Evolutionary conservation across 2,888 invertebrate genomes (phyloP).

Genomic region (Idaea biselata): DNA sequence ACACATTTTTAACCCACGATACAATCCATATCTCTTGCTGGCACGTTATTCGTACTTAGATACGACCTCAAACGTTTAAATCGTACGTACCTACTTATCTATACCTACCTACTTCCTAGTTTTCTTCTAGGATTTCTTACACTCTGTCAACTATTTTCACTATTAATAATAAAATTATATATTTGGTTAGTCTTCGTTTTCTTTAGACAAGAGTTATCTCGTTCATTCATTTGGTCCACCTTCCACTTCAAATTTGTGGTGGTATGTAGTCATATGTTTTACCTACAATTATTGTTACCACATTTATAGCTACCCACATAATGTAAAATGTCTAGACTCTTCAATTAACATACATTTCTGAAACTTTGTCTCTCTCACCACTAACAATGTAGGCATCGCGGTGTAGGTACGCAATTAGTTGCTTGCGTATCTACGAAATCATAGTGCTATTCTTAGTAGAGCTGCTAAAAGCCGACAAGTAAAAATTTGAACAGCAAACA

Average conservation of each 20-base stretch:
- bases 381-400: not conserved
- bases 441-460: not conserved
- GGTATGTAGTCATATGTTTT: not conserved
- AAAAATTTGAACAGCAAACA: not conserved
- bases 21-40: not conserved
- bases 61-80: not conserved
- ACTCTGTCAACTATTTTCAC: not conserved
- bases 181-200: not conserved
- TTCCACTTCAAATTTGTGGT: too few species aligned
- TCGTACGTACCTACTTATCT: too few species aligned
- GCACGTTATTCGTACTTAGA: not conserved
- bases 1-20: constrained; percentile 25
- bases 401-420: not conserved
- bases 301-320: too few species aligned
- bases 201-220: not conserved
- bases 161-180: not conserved
- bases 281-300: not conserved
- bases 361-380: not conserved
- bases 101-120: too few species aligned
- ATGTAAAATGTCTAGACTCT: not conserved
- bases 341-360: not conserved
- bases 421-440: not conserved
- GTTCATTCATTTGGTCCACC: not conserved
- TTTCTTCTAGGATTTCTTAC: not conserved
- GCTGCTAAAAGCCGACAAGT: not conserved